Evolutionary conservation across 2,797 vertebrate genomes (phyloP), one percentile per base, ranked within the genome.

Genomic region (Lates japonicus): DNA sequence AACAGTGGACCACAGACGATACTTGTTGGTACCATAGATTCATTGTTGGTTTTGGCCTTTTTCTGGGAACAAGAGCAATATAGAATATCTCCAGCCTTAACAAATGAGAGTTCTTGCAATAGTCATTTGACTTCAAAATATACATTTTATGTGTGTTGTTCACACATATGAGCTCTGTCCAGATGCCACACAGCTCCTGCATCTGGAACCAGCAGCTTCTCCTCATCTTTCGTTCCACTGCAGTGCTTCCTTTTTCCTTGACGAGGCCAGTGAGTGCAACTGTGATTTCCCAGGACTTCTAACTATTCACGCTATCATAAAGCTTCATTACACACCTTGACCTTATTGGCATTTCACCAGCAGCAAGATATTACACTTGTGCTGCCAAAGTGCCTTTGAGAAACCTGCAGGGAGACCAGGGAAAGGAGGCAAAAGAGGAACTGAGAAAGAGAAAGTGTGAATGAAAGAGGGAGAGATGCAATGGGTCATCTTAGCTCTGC

Each of bases 261-360:
- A 57, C n/a, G 59, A 74, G 81, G 74, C 57, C 33, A 82, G 42
- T 25, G 61, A 55, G 63, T 48, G 1, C 20, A 22, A 19, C 20
- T 57, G 33, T 25, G 61, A 85, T 91, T 86, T 84, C 78, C 76
- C 70, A 60, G 83, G 84, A 86, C 84, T 82, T 90, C 83, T 90
- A 90, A 88, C 87, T 85, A 81, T 88, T 85, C 86, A 80, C 82
- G 78, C 80, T 71, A 84, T 80, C 86, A 85, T 76, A 88, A 88
- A 76, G 92, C 90, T 91, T 91, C 90, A 88, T 90, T 92, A 88
- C 85, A 68, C 84, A 86, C 77, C 76, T 81, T 90, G 90, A 93
- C 90, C 90, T 89, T 82, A 39, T 63, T 89, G 89, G 84, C 83
- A 87, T 91, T 91, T 90, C 80, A 66, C 81, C 72, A 77, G 81